phyloP scores from a whole-genome alignment of 2,888 invertebrate genomes.

The Labia minor region DNA sequence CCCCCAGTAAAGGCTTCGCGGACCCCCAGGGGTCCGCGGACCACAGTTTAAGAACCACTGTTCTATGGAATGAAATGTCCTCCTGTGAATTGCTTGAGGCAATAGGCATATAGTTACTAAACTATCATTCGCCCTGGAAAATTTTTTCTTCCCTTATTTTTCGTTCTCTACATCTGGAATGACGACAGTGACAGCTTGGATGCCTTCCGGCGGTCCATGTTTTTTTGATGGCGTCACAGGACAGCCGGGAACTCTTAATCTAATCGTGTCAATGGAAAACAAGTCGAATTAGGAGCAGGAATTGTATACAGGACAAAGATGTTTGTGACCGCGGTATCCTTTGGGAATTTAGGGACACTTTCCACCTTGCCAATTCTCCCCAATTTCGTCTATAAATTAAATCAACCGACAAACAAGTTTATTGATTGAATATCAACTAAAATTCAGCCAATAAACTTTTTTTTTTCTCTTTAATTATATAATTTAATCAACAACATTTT shows the following conservation, averaged over 20 bases:
- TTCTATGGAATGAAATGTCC: too few relatives aligned
- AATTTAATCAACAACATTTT: too few relatives aligned
- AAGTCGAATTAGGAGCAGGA: neutral
- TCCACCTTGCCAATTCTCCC: neutral
- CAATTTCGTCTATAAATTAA: neutral
- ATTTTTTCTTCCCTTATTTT: neutral
- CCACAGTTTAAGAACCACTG: too few relatives aligned
- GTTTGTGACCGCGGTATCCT: neutral
- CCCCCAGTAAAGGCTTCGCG: too few relatives aligned
- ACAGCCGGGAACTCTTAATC: neutral
- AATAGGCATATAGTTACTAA: too few relatives aligned
- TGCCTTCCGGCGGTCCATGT: neutral
- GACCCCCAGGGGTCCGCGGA: too few relatives aligned
- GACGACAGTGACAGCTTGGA: neutral
- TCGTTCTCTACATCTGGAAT: neutral
- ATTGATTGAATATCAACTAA: conserved; percentile 8
- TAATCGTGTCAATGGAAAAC: neutral
- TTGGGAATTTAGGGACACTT: neutral
- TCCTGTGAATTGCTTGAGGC: too few relatives aligned
- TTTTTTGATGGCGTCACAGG: conserved; percentile 8
- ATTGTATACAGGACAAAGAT: neutral
- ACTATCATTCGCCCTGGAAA: neutral
- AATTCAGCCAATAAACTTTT: too few relatives aligned
- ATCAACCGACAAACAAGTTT: neutral
- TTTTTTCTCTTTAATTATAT: too few relatives aligned